Evolutionary conservation across 2,888 invertebrate genomes (phyloP).

Genomic region (Tipula vernalis): DNA sequence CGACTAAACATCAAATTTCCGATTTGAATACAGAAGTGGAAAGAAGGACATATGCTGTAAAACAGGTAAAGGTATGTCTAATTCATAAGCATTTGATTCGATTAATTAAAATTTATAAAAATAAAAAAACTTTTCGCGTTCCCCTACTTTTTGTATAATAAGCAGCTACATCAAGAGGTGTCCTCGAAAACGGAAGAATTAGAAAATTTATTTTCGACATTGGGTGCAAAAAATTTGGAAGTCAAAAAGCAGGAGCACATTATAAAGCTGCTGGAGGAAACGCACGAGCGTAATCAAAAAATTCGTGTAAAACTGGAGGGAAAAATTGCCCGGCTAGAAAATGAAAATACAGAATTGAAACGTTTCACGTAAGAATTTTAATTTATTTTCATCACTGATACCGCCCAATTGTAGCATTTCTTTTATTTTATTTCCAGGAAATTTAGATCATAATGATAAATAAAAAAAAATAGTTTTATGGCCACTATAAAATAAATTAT

Average conservation of each 20-base stretch:
- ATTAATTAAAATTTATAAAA: no score
- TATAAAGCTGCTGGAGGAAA: slow-evolving; percentile 28
- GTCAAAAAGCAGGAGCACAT: slow-evolving; percentile 25
- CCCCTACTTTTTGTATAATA: not conserved
- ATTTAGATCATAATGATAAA: not conserved
- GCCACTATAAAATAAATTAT: not conserved
- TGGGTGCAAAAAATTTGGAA: slow-evolving; percentile 25
- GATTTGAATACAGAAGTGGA: slow-evolving; percentile 23
- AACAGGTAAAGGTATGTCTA: slow-evolving; percentile 18
- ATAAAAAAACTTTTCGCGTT: not conserved
- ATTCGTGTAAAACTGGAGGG: slow-evolving; percentile 27
- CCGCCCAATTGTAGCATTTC: not conserved
- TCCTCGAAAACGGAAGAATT: slow-evolving; percentile 25
- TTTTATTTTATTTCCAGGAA: not conserved
- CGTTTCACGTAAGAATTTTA: slow-evolving; percentile 25
- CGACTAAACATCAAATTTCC: slow-evolving; percentile 21
- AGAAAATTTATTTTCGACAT: slow-evolving; percentile 23
- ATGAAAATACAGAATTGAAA: slow-evolving; percentile 24
- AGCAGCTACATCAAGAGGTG: slow-evolving; percentile 26
- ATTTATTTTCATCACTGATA: not conserved
- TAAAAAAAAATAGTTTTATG: not conserved
- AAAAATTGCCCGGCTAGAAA: slow-evolving; percentile 24
- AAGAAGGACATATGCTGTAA: slow-evolving; percentile 17
- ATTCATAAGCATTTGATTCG: not conserved
- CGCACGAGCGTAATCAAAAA: slow-evolving; percentile 20